Percentiles rank a stretch among this genome's conserved stretches.
These are phyloP conservation scores for Tetramorium alpestre DNA, from an alignment of 1,140 invertebrate genomes.

Conservation along the genomic window DNA sequence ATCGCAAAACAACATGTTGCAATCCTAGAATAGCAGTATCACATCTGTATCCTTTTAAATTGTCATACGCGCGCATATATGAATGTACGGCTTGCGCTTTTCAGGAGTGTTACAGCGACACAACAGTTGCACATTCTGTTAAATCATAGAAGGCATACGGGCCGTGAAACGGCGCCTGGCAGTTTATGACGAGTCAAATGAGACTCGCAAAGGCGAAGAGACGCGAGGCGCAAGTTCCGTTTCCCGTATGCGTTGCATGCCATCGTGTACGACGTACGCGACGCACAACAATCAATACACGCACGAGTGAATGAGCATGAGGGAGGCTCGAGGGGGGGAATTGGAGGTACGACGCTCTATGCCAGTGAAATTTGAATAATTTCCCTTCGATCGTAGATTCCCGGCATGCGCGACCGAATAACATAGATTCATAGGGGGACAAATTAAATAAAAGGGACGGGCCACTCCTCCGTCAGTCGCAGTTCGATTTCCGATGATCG, in stretches of 20 bases:
- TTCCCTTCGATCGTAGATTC: conserved; percentile 84
- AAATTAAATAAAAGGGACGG: conserved; percentile 86
- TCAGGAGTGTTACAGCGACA: background rate
- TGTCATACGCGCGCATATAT: background rate
- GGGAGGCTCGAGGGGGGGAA: background rate
- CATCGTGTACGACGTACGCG: conserved; percentile 70
- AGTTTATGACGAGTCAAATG: conserved; percentile 85
- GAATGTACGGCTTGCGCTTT: background rate
- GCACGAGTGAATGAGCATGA: conserved; percentile 26
- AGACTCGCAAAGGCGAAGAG: conserved; percentile 72
- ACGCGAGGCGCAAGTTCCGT: conserved; percentile 70
- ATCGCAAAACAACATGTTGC: background rate
- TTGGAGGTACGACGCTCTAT: conserved; percentile 68
- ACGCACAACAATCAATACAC: conserved; percentile 53
- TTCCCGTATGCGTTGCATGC: conserved; percentile 70
- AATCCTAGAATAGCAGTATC: background rate
- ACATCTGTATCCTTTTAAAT: conserved; percentile 5
- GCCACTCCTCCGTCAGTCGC: conserved; percentile 85
- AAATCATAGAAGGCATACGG: conserved; percentile 54
- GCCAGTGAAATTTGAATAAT: conserved; percentile 86
- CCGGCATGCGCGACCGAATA: conserved; percentile 85
- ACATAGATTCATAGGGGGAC: conserved; percentile 84
- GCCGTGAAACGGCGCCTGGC: conserved; percentile 79
- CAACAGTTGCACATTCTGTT: conserved; percentile 57
- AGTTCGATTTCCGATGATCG: conserved; percentile 84